Evolutionary conservation across 2,888 invertebrate species (phyloP).

Genomic region (Spilosoma lubricipeda): DNA sequence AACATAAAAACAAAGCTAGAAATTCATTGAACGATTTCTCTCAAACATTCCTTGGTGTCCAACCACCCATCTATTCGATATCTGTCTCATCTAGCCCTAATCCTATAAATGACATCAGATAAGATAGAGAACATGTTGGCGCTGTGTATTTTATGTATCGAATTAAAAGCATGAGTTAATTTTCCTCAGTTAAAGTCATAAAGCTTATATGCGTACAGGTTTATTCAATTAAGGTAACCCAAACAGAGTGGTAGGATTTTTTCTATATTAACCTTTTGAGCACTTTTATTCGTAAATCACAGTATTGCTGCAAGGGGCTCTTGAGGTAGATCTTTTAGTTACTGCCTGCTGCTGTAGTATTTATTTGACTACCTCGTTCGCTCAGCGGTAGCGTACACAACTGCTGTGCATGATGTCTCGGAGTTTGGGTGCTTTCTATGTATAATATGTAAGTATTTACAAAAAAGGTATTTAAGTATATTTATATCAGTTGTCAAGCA

Average conservation of each 20-base stretch:
- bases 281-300: neutral
- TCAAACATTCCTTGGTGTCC: slow-evolving; percentile 75
- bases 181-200: slow-evolving; percentile 55
- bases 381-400: too few species aligned
- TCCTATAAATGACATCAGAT: slow-evolving; percentile 85
- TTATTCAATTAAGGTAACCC: slow-evolving; percentile 47
- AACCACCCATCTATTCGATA: slow-evolving; percentile 77
- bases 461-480: too few species aligned
- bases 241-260: neutral
- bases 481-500: too few species aligned
- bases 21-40: slow-evolving; percentile 82
- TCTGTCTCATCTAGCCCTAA: slow-evolving; percentile 82
- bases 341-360: too few species aligned
- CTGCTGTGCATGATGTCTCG: too few species aligned
- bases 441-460: too few species aligned
- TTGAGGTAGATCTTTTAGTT: neutral
- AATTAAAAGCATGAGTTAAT: slow-evolving; percentile 64
- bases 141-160: slow-evolving; percentile 59
- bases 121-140: slow-evolving; percentile 68
- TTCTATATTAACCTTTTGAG: neutral
- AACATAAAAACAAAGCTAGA: slow-evolving; percentile 84
- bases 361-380: too few species aligned
- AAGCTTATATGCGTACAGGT: slow-evolving; percentile 53
- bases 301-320: neutral
- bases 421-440: too few species aligned